These are phyloP conservation scores for Caprella mutica DNA, from an alignment of 2,888 invertebrate species.

Conservation along the genomic window DNA sequence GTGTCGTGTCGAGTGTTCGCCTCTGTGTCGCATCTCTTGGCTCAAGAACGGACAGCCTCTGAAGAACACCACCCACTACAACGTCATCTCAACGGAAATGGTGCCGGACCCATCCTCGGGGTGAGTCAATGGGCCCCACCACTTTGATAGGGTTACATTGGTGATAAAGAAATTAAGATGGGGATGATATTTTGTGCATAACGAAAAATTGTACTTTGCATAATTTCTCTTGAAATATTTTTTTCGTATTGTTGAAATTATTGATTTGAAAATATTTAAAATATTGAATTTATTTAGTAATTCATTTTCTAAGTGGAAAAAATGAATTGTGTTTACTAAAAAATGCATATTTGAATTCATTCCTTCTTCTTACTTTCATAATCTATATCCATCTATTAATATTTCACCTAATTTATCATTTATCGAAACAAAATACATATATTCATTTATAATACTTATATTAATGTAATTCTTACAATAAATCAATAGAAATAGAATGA, in stretches of 20 bases:
- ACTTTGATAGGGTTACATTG: no score
- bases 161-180: no score
- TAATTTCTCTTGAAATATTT: not conserved
- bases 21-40: slow-evolving; percentile 74
- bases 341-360: not conserved
- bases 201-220: no score
- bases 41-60: slow-evolving; percentile 53
- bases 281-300: not conserved
- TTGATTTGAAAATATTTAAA: not conserved
- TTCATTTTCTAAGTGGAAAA: not conserved
- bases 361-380: not conserved
- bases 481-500: no score
- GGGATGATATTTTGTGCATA: no score
- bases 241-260: slow-evolving; percentile 11
- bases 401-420: not conserved
- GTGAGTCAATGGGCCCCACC: no score
- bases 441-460: not conserved
- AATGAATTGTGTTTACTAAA: not conserved
- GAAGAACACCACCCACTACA: slow-evolving; percentile 35
- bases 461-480: no score
- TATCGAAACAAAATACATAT: not conserved
- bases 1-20: slow-evolving; percentile 80
- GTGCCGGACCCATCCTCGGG: slow-evolving; percentile 22
- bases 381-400: not conserved
- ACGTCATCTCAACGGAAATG: slow-evolving; percentile 33